Base-by-base conservation (phyloP, 2,888 invertebrate species). In the Drosophila borealis region DNA sequence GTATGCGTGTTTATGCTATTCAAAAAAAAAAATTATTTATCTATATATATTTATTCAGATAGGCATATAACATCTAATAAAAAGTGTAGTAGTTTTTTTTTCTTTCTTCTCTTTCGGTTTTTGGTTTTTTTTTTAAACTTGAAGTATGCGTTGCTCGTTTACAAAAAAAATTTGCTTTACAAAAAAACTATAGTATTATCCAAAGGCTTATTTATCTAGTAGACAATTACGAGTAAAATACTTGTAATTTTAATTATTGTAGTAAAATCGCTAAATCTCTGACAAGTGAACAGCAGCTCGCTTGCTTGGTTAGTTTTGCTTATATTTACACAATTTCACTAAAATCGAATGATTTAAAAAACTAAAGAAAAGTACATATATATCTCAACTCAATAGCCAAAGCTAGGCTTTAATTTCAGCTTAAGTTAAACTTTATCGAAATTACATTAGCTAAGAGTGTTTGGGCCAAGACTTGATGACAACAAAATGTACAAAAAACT, bases 181-280 rank as follows among this genome's bases (percentile, higher is more conserved):
- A 75, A 73, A 75, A 72, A 48, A 59, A 53, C 41, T 66, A 51
- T 70, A 67, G 61, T 67, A 17, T 63, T 66, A 48, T 60, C 14
- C 56, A 67, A 75, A 66, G 37, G 9, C 60, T 70, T 78, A 78
- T 21, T 70, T 74, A 78, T 21, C 39, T 78, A 62, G 50, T 71
- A 61, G 62, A 78, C 74, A 60, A 39, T 74, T 66, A 74, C 74
- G 53, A 60, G 61, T 73, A 70, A 48, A 50, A 60, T 74, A 65
- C 50, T 62, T 78, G 78, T 36, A 78, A 65, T 60, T 19, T 49
- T 41, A 60, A 41, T 78, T 78, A 73, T 78, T 73, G 69, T 73
- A 77, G 70, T 80, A 80, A 78, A 78, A 78, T 80, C 78, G 78
- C 70, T 69, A 80, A 77, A 64, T 80, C 54, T 60, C 51, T 17